phyloP scores from a whole-genome alignment of 2,113 vertebrate genomes.

The Mustela lutreola region DNA sequence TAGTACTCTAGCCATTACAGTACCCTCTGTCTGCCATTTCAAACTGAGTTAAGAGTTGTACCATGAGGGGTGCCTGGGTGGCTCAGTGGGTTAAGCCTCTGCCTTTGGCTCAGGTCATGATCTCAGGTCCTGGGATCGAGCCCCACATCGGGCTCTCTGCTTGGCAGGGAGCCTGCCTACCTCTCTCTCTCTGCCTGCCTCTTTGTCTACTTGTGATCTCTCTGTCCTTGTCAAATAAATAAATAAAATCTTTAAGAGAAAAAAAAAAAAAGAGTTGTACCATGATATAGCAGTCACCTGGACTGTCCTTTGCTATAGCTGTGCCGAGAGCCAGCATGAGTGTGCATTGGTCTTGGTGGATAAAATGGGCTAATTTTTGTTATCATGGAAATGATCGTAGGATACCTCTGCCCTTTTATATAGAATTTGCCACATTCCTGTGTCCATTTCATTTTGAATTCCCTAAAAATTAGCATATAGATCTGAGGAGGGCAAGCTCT shows the following conservation, averaged over 20 bases:
- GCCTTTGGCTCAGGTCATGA: no score
- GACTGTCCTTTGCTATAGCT: neutral
- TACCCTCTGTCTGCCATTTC: neutral
- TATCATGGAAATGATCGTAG: neutral
- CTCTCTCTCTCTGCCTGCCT: no score
- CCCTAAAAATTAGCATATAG: neutral
- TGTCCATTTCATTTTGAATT: neutral
- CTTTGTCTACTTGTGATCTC: no score
- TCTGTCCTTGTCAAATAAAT: no score
- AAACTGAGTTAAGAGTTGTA: neutral
- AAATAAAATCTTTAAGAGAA: no score
- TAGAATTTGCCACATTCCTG: neutral
- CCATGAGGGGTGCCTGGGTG: no score
- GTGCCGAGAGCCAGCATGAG: neutral
- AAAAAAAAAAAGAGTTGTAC: neutral
- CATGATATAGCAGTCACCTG: neutral
- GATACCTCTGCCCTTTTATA: neutral
- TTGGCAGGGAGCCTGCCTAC: no score
- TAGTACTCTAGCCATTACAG: neutral
- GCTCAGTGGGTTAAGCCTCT: no score
- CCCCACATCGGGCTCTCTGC: no score
- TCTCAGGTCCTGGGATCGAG: no score
- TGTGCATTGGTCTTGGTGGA: neutral
- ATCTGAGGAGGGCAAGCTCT: conserved; percentile 3
- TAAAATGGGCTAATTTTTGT: neutral